Evolutionary conservation across 1,140 invertebrate genomes (phyloP).

Genomic region (Drosophila gunungcola): DNA sequence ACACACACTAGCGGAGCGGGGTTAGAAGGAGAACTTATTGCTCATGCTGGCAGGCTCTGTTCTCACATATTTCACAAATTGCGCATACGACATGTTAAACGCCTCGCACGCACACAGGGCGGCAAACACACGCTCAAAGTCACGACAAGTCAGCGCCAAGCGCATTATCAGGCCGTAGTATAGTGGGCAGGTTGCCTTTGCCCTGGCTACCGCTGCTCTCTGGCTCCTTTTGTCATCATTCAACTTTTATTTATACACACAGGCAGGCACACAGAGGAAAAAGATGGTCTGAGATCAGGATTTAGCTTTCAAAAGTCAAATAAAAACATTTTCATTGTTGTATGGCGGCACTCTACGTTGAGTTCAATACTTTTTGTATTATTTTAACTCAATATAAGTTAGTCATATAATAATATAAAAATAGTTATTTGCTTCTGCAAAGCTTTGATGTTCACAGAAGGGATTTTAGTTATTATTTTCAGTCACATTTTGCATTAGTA

Average conservation of each 20-base stretch:
- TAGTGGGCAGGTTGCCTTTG: constrained; percentile 50
- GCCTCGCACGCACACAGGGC: constrained; percentile 50
- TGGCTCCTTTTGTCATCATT: constrained; percentile 71
- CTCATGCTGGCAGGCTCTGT: constrained; percentile 63
- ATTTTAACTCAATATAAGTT: too few relatives aligned
- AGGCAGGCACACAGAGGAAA: constrained; percentile 15
- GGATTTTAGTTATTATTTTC: too few relatives aligned
- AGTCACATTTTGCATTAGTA: too few relatives aligned
- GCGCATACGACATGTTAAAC: constrained; percentile 82
- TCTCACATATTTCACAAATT: constrained; percentile 81
- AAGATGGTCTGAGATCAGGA: neutral
- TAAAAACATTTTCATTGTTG: too few relatives aligned
- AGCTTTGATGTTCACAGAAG: too few relatives aligned
- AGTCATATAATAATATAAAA: too few relatives aligned
- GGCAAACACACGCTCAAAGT: constrained; percentile 41
- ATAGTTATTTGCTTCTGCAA: too few relatives aligned
- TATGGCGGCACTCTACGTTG: too few relatives aligned
- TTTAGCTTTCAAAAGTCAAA: too few relatives aligned
- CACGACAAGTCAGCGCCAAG: constrained; percentile 48
- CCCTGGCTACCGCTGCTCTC: constrained; percentile 5
- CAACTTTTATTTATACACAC: constrained; percentile 77
- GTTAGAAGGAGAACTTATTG: constrained; percentile 59
- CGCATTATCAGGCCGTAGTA: constrained; percentile 74
- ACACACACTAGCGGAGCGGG: constrained; percentile 4
- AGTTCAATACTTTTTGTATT: too few relatives aligned